These are phyloP conservation scores for Bujurquina vittata DNA, from an alignment of 2,113 vertebrate genomes.

Conservation along the genomic window DNA sequence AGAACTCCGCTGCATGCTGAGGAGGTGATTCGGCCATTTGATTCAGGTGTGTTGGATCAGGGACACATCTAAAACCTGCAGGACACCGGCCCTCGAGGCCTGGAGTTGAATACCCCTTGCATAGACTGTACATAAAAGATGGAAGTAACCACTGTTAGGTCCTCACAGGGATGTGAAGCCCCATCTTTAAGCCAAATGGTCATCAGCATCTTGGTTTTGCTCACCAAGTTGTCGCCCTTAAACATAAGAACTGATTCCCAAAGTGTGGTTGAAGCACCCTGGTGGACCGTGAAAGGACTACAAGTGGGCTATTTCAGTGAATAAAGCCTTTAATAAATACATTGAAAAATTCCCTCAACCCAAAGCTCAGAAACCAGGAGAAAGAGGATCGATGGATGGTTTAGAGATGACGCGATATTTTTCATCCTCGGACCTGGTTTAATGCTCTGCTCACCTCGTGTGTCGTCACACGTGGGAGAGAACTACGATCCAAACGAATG, in stretches of 20 bases:
- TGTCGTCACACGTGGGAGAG: rapidly evolving
- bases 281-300: too few relatives aligned
- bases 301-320: background rate
- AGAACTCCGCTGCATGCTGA: too few relatives aligned
- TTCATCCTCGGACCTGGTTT: background rate
- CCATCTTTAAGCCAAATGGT: background rate
- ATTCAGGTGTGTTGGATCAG: too few relatives aligned
- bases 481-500: background rate
- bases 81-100: too few relatives aligned
- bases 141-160: background rate
- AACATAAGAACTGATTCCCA: too few relatives aligned
- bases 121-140: background rate
- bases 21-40: too few relatives aligned
- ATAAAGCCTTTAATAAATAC: too few relatives aligned
- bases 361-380: background rate
- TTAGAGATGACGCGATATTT: background rate
- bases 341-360: background rate
- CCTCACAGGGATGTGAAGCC: background rate
- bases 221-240: too few relatives aligned
- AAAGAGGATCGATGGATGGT: background rate
- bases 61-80: too few relatives aligned
- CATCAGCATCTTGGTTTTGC: background rate
- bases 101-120: too few relatives aligned
- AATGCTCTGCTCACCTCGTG: background rate
- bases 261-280: too few relatives aligned